Base-by-base conservation (phyloP, 2,888 invertebrate genomes). In the Leucoma salicis region DNA sequence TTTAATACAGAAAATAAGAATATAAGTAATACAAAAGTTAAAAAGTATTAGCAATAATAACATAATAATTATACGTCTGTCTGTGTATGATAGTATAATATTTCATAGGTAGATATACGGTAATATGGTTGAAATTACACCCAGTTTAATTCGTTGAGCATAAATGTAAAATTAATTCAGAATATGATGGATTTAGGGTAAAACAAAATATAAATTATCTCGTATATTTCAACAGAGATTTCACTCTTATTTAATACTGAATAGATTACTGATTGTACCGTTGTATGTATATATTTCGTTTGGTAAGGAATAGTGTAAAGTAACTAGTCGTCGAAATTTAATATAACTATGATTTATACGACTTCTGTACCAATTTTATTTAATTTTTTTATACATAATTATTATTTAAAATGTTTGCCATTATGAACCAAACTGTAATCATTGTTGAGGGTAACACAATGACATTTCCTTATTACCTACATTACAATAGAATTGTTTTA, bases 261-360 rank as follows among this genome's bases (percentile, higher is more conserved):
- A 71, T 74, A 73, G 66, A 69, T 72, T 65, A 64, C 52, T 53
- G 39, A 43, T 32, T 41, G 39, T 45, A 36, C 41, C 49, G 46
- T 49, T 39, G 49, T 66, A 54, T 72, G 64, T 62, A 65, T 67
- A 66, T 65, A 61, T 60, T 62, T 57, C 57, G 58, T 66, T 57
- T 56, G 58, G 46, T 63, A 66, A 57, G 54, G 65, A 16, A 70
- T 61, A 56, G 43, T 52, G 53, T 65, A 67, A 70, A 68, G 74
- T 80, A 78, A 70, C 81, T 82, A 82, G 81, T 82, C 82, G 74
- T 80, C 78, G 74, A 70, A 8, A 69, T 66, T 66, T 61, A 57
- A 59, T 53, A 44, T 53, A 54, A 57, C 57, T 54, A 42, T 52
- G 42, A 49, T 16, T 42, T 27, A 14, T 37, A 42, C 21, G 15